These are phyloP conservation scores for Caenorhabditis doughertyi DNA, from an alignment of 2,888 invertebrate species.

Conservation along the genomic window DNA sequence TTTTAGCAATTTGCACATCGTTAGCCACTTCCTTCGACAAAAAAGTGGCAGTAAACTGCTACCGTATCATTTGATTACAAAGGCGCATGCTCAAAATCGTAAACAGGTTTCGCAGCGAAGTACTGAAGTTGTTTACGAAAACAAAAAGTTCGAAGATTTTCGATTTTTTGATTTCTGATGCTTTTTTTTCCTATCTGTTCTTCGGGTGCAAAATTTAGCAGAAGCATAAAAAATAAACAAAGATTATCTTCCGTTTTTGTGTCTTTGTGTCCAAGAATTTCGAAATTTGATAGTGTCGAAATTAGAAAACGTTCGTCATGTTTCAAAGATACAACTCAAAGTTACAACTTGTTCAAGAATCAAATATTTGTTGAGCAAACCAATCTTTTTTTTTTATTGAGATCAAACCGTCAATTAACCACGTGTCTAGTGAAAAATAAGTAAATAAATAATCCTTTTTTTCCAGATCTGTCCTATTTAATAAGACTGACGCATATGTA, in stretches of 20 bases:
- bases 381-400: conserved; percentile 13
- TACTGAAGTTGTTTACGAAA: background rate
- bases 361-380: conserved; percentile 54
- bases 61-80: conserved; percentile 2
- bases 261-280: conserved; percentile 6
- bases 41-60: background rate
- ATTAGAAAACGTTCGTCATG: conserved; percentile 22
- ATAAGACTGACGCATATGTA: conserved; percentile 41
- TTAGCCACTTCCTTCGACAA: no score
- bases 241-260: conserved; percentile 5
- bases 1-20: no score
- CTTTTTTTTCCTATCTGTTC: background rate
- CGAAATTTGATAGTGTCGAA: background rate
- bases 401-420: conserved; percentile 53
- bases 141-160: background rate
- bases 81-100: conserved; percentile 2
- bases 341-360: conserved; percentile 48
- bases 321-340: no score
- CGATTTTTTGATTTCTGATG: background rate
- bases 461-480: conserved; percentile 3
- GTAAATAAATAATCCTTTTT: conserved; percentile 3
- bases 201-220: background rate
- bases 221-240: background rate
- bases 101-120: background rate
- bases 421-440: conserved; percentile 32